Base-by-base conservation (phyloP, 2,888 invertebrate genomes). In the Buathra laborator region DNA sequence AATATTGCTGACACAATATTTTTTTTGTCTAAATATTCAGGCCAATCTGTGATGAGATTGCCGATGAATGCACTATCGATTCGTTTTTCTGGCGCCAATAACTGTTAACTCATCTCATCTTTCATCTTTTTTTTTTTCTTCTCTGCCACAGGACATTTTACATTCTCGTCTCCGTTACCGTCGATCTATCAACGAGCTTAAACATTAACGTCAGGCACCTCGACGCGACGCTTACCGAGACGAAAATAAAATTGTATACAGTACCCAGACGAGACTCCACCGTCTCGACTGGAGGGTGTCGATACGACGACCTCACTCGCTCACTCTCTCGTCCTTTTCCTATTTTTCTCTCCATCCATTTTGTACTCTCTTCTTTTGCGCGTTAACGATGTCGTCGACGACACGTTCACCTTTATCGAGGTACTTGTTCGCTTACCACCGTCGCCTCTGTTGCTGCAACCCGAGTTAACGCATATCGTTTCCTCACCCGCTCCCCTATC, bases 161-260 rank as follows among this genome's bases (percentile, higher is more conserved):
- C 46, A 62, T 70, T 44, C 64, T 76, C 32, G 12, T 46, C 44
- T 53, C 48, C 24, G 64, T 3, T 64, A 68, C 44, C 37, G 37
- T 78, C 84, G 75, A 83, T 83, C 79, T 74, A 83, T 83, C 83
- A 64, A 64, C 46, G 59, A 70, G 68, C 32, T 74, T 46, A 70
- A 79, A 75, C 56, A 62, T 75, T 75, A 83, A 83, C 64, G 75
- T 62, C 68, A 70, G 64, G 66, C 64, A 59, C 75, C 24, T 70
- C 53, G 64, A 76, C 32, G 16, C 70, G 51, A 66, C 66, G 51
- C 53, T 71, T 66, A 53, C 44, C 77, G 37, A 37, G 24, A 32
- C 53, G 66, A 64, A 71, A 82, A 77, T 77, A 82, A 83, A 76
- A 83, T 80, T 16, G 56, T 83, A 64, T 66, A 29, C 37, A 24